Conservation (phyloP, 2,888 invertebrate species). For the Stramonita haemastoma region DNA sequence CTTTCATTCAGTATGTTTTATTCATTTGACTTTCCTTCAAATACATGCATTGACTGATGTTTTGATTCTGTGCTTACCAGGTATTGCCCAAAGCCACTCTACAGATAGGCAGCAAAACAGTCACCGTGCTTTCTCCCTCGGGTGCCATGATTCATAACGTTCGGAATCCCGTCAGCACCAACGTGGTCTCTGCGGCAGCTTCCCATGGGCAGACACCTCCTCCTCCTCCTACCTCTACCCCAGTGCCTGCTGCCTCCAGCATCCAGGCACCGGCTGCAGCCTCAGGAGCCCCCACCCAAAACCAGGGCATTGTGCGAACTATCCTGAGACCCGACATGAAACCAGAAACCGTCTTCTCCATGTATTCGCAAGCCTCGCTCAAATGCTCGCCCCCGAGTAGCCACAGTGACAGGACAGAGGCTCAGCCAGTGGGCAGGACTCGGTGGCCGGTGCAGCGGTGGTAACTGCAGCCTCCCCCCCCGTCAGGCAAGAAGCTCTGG, state of each 20-base stretch:
- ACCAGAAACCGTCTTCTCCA: not conserved
- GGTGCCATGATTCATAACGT: slow-evolving; percentile 40
- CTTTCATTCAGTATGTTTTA: too few relatives aligned
- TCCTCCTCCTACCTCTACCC: not conserved
- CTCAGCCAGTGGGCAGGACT: not conserved
- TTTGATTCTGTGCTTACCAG: slow-evolving; percentile 38
- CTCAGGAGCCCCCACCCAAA: not conserved
- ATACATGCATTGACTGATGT: too few relatives aligned
- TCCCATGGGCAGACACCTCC: not conserved
- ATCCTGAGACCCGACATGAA: not conserved
- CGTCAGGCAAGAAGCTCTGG: not conserved
- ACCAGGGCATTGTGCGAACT: not conserved
- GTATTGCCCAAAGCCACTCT: slow-evolving; percentile 58
- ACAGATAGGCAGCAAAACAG: slow-evolving; percentile 57
- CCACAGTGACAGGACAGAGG: not conserved
- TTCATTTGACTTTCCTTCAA: too few relatives aligned
- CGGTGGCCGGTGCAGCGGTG: not conserved
- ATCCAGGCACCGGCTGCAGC: not conserved
- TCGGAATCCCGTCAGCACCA: slow-evolving; percentile 13
- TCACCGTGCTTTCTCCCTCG: slow-evolving; percentile 48
- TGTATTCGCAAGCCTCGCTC: not conserved
- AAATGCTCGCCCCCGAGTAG: not conserved
- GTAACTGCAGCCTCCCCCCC: not conserved
- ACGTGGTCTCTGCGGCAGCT: not conserved
- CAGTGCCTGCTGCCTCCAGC: not conserved